Evolutionary conservation across 2,113 vertebrate genomes (phyloP).

Genomic region (Dissostichus mawsoni): DNA sequence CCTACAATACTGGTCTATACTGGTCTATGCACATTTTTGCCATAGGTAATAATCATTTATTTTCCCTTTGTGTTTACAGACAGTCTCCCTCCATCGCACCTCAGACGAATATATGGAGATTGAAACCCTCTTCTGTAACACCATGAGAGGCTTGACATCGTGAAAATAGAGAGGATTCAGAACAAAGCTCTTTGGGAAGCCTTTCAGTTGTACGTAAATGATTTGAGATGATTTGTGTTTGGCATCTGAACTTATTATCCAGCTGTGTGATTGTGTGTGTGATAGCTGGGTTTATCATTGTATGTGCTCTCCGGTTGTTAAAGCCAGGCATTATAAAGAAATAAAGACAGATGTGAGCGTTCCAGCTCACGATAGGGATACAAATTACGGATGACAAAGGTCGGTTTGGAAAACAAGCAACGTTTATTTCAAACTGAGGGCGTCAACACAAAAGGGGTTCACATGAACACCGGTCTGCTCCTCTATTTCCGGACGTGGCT

Average conservation of each 20-base stretch:
- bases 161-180: conserved; percentile 79
- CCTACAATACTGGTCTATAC: no score
- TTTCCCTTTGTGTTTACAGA: conserved; percentile 57
- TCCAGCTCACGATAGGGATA: no score
- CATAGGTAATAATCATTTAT: neutral
- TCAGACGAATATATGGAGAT: conserved; percentile 71
- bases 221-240: neutral
- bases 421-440: no score
- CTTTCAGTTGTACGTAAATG: conserved; percentile 77
- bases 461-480: no score
- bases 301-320: neutral
- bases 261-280: neutral
- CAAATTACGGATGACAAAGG: no score
- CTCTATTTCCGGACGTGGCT: no score
- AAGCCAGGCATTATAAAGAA: neutral
- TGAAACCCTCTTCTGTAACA: conserved; percentile 70
- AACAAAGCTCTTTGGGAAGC: conserved; percentile 82
- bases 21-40: neutral
- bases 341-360: no score
- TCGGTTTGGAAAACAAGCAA: no score
- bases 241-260: neutral
- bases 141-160: conserved; percentile 70
- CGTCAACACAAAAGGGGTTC: no score
- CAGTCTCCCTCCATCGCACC: conserved; percentile 42
- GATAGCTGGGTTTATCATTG: neutral